Conservation (phyloP, 2,113 vertebrate genomes). For the Numida meleagris region DNA sequence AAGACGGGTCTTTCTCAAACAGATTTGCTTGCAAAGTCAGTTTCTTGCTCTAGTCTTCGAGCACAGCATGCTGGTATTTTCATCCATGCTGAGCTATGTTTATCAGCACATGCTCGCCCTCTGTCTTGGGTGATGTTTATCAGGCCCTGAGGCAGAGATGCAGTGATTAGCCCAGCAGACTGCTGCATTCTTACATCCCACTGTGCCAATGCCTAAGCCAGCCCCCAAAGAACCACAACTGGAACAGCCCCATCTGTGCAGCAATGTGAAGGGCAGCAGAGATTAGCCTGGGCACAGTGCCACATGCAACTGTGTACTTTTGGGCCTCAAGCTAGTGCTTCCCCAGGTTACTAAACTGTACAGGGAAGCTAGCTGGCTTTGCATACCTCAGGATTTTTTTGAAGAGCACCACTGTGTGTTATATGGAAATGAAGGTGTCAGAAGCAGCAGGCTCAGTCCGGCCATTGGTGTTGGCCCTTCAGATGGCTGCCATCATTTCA, state of each 20-base stretch:
- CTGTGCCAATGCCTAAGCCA: background rate
- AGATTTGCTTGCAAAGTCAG: background rate
- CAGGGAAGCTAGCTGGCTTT: background rate
- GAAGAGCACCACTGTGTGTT: rapidly evolving
- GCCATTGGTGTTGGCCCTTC: rapidly evolving
- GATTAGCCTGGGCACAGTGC: background rate
- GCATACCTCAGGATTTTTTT: background rate
- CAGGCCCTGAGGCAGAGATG: background rate
- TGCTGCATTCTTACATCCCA: background rate
- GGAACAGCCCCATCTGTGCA: background rate
- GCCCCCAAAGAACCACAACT: rapidly evolving
- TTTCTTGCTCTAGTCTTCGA: background rate
- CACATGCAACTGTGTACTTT: rapidly evolving
- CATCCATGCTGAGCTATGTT: background rate
- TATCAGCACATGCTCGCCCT: rapidly evolving
- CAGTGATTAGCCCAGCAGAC: background rate
- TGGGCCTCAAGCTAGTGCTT: background rate
- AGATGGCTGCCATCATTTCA: background rate
- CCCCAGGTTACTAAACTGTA: background rate
- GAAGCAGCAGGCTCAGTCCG: background rate
- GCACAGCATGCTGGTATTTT: background rate
- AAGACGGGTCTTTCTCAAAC: background rate
- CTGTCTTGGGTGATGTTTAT: background rate
- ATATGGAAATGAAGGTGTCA: background rate
- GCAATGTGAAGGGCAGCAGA: rapidly evolving